These are phyloP conservation scores for Zoanthus gigantus DNA, from an alignment of 92 coral and sea anemone genomes.

Conservation along the genomic window DNA sequence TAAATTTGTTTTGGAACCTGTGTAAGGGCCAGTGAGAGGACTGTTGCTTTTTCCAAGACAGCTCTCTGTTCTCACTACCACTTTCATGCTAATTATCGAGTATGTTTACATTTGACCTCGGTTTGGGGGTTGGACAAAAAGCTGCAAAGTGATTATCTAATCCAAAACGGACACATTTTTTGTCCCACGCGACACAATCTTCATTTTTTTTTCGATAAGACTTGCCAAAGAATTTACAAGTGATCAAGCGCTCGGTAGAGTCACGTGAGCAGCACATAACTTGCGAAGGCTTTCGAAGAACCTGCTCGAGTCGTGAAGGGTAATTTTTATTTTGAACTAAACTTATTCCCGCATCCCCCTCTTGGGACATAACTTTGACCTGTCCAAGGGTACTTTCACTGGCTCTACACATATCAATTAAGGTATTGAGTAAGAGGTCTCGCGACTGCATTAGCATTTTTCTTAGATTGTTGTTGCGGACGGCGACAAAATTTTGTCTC, in stretches of 20 bases:
- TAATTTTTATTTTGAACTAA: background rate
- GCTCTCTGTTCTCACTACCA: constrained; percentile 36
- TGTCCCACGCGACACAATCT: no score
- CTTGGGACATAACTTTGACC: constrained; percentile 13
- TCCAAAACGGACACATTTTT: background rate
- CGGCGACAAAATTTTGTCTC: background rate
- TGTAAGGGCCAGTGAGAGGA: background rate
- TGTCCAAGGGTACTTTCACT: constrained; percentile 2
- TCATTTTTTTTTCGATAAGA: constrained; percentile 17
- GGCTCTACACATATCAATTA: constrained; percentile 54
- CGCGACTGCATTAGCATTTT: constrained; percentile 39
- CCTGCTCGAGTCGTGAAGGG: constrained; percentile 24
- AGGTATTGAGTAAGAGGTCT: constrained; percentile 47
- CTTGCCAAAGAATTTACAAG: background rate
- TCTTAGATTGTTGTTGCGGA: constrained; percentile 17
- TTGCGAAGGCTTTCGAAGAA: constrained; percentile 3
- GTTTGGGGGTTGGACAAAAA: constrained; percentile 3
- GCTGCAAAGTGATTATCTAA: constrained; percentile 63
- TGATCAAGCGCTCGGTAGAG: no score
- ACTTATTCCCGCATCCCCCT: constrained; percentile 3
- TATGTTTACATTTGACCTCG: no score
- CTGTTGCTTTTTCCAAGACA: constrained; percentile 9
- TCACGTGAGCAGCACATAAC: background rate
- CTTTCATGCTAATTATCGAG: no score
- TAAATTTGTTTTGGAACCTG: constrained; percentile 2